Percentiles rank a stretch among this genome's conserved stretches.
Conservation (phyloP, 2,888 invertebrate genomes). For the Eupithecia vulgata region DNA sequence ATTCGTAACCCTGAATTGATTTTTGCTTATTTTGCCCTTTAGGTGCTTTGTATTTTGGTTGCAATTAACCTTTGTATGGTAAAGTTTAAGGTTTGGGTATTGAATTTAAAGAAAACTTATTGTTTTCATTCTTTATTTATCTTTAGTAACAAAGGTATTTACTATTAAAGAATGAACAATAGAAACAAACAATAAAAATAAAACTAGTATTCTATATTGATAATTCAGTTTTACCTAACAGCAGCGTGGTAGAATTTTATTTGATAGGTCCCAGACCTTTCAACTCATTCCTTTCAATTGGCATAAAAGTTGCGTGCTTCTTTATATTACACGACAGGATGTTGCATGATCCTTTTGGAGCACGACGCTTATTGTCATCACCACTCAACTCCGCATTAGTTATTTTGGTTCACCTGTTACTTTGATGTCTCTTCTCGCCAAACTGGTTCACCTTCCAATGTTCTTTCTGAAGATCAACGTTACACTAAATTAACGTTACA, state of each 20-base stretch:
- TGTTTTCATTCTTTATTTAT: not conserved
- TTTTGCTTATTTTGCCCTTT: not conserved
- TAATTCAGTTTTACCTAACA: not conserved
- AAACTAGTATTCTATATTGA: not conserved
- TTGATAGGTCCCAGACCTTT: not conserved
- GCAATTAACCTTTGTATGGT: not conserved
- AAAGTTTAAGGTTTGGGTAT: not conserved
- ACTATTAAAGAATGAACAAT: not conserved
- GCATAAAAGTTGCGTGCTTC: constrained; percentile 32
- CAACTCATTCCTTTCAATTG: constrained; percentile 29
- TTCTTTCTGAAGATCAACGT: not conserved
- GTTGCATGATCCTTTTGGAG: not conserved
- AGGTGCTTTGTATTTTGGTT: not conserved
- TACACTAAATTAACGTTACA: not conserved
- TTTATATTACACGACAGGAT: constrained; percentile 23
- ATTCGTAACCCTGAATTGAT: constrained; percentile 4
- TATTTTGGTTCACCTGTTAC: not conserved
- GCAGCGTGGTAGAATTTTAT: not conserved
- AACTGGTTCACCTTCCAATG: not conserved
- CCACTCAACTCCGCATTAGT: not conserved
- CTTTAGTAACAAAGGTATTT: not conserved
- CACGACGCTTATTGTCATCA: not conserved
- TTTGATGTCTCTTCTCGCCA: not conserved
- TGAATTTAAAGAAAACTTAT: not conserved
- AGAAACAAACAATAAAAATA: not conserved